phyloP scores from a whole-genome alignment of 2,888 invertebrate genomes.

The Parapristionchus giblindavisi region DNA sequence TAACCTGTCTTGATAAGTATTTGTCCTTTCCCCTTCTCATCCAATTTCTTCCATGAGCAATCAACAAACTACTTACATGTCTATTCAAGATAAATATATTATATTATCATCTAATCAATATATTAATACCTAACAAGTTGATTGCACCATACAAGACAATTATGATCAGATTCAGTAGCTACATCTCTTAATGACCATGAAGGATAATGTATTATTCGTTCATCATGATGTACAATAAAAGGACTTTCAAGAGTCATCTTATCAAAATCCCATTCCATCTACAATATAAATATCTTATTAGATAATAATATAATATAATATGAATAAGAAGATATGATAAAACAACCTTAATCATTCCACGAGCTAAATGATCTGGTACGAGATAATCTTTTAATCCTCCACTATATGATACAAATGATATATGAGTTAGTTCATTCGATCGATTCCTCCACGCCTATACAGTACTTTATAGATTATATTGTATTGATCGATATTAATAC shows the following conservation, averaged over 20 bases:
- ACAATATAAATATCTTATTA: no score
- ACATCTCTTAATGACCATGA: slow-evolving; percentile 44
- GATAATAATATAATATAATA: neutral
- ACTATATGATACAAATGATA: slow-evolving; percentile 57
- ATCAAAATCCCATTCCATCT: no score
- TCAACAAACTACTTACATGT: neutral
- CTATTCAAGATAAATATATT: neutral
- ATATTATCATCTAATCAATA: neutral
- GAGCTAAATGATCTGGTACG: slow-evolving; percentile 43
- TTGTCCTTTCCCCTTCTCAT: neutral
- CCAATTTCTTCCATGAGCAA: slow-evolving; percentile 1
- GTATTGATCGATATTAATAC: neutral
- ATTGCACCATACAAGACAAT: slow-evolving; percentile 70
- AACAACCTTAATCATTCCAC: neutral
- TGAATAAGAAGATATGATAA: no score
- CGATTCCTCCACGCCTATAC: slow-evolving; percentile 20
- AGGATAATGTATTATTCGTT: neutral
- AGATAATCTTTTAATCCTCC: slow-evolving; percentile 61
- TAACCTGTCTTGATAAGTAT: neutral
- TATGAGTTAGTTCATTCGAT: slow-evolving; percentile 34
- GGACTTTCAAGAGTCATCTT: no score
- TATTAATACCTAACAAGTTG: slow-evolving; percentile 60
- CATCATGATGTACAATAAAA: no score
- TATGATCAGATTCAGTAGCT: slow-evolving; percentile 66
- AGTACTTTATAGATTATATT: neutral